Conservation (phyloP, 2,888 invertebrate species). For the Chaetogeoica ovagalla region DNA sequence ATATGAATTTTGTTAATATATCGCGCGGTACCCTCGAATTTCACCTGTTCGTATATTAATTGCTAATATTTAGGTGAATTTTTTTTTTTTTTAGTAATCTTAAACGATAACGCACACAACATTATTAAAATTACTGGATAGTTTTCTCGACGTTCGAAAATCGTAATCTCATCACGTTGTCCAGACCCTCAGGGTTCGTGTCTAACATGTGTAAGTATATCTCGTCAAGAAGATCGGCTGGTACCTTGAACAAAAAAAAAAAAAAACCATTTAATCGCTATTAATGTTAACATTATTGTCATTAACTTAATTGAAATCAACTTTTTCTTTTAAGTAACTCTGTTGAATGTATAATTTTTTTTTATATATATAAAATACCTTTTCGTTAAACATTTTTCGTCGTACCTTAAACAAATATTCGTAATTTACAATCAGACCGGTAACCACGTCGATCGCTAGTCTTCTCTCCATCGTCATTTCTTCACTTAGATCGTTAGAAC, state of each 20-base stretch:
- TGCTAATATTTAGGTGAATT: slow-evolving; percentile 5
- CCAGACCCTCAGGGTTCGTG: slow-evolving; percentile 78
- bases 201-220: slow-evolving; percentile 85
- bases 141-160: slow-evolving; percentile 42
- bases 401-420: slow-evolving; percentile 70
- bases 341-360: too few relatives aligned
- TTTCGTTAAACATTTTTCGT: slow-evolving; percentile 17
- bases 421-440: slow-evolving; percentile 74
- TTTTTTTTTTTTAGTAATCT: slow-evolving; percentile 37
- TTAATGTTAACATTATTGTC: too few relatives aligned
- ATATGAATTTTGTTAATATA: too few relatives aligned
- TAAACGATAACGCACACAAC: slow-evolving; percentile 50
- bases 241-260: slow-evolving; percentile 61
- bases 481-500: slow-evolving; percentile 64
- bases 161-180: slow-evolving; percentile 63
- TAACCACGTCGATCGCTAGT: slow-evolving; percentile 88
- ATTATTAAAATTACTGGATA: slow-evolving; percentile 50
- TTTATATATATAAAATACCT: too few relatives aligned
- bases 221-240: slow-evolving; percentile 82
- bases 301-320: too few relatives aligned
- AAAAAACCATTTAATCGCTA: too few relatives aligned
- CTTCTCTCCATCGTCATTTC: slow-evolving; percentile 78
- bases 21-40: too few relatives aligned
- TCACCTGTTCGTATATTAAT: not conserved
- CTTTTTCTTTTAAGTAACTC: too few relatives aligned